Percentiles rank a stretch among this genome's conserved stretches.
Evolutionary conservation across 1,140 invertebrate species (phyloP).

Genomic region (Pteromalus puparum): DNA sequence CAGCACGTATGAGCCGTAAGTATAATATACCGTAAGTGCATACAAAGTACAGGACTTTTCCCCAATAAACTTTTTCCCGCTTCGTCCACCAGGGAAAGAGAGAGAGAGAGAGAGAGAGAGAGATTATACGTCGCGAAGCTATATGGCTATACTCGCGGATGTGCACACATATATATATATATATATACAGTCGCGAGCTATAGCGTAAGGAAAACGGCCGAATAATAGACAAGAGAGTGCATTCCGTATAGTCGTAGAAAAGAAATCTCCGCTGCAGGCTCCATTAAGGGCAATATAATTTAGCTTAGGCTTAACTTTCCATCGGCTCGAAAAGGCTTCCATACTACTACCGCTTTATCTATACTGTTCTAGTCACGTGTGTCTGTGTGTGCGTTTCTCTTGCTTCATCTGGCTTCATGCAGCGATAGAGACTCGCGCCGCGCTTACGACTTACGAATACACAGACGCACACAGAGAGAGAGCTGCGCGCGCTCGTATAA

Average conservation of each 20-base stretch:
- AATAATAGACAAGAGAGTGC: slow-evolving; percentile 46
- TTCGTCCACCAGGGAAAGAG: not conserved
- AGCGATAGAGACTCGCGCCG: not conserved
- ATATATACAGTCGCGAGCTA: not conserved
- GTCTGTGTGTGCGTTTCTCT: not conserved
- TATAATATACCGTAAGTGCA: slow-evolving; percentile 36
- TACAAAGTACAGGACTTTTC: slow-evolving; percentile 46
- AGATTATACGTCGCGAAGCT: not conserved
- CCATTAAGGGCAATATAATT: slow-evolving; percentile 53
- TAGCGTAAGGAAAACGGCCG: slow-evolving; percentile 30
- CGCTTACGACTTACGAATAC: not conserved
- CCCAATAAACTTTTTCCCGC: slow-evolving; percentile 43
- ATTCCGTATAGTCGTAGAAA: slow-evolving; percentile 47
- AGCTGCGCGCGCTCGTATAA: slow-evolving; percentile 26
- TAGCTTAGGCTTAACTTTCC: slow-evolving; percentile 44
- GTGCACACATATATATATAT: no score
- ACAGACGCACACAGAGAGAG: not conserved
- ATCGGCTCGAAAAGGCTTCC: slow-evolving; percentile 41
- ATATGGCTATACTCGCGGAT: not conserved
- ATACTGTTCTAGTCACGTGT: not conserved
- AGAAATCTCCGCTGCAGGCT: slow-evolving; percentile 31
- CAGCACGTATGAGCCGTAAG: not conserved
- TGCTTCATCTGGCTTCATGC: slow-evolving; percentile 7
- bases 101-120: not conserved
- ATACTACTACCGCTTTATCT: slow-evolving; percentile 5